These are phyloP conservation scores for rat (Rattus norvegicus) DNA, from an alignment of 2,113 vertebrate species.

Conservation along the genomic window DNA sequence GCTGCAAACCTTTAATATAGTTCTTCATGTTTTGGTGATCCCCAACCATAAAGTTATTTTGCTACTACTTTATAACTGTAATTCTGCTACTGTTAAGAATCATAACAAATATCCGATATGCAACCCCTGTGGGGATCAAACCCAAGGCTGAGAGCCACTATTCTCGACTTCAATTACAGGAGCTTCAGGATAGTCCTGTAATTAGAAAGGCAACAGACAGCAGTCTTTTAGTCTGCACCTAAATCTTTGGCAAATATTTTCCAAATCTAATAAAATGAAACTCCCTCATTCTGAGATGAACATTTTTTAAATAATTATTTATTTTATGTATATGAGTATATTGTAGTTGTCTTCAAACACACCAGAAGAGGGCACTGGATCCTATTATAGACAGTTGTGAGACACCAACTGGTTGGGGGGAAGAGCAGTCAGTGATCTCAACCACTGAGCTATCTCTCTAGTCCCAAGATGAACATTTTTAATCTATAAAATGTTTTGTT, in stretches of 20 bases:
- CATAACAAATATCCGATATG: neutral
- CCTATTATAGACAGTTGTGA: no score
- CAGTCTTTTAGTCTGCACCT: neutral
- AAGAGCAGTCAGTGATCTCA: no score
- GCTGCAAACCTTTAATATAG: neutral
- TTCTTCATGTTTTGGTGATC: neutral
- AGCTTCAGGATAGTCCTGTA: neutral
- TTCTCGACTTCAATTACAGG: neutral
- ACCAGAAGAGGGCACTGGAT: no score
- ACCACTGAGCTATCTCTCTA: no score
- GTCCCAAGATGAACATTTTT: neutral
- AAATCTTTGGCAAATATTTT: constrained; percentile 20
- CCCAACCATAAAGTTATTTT: neutral
- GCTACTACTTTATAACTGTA: neutral
- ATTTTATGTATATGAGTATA: no score
- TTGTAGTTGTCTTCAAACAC: no score
- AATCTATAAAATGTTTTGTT: neutral
- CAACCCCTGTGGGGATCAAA: neutral
- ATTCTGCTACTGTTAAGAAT: neutral
- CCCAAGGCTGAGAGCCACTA: neutral
- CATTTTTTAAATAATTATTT: neutral
- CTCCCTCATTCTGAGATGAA: constrained; percentile 24
- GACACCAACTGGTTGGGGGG: no score
- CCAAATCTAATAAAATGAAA: neutral
- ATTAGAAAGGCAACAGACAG: neutral